phyloP scores from a whole-genome alignment of 2,888 invertebrate species.

The Cephonodes hylas region DNA sequence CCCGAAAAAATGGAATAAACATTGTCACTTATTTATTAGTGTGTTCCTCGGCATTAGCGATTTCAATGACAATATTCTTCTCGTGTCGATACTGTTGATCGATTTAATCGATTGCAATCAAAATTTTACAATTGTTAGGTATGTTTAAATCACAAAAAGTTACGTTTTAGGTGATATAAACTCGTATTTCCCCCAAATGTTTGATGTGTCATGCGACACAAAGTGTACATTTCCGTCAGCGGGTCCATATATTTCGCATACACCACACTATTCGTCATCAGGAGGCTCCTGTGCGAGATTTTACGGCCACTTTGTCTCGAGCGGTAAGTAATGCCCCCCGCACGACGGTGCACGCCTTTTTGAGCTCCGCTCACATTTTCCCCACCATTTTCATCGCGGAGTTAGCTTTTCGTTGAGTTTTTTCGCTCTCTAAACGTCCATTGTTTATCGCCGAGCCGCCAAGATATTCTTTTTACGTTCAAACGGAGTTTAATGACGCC shows the following conservation, averaged over 20 bases:
- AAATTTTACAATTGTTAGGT: no score
- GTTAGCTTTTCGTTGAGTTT: conserved; percentile 13
- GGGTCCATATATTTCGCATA: conserved; percentile 13
- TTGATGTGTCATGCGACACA: no score
- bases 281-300: conserved; percentile 47
- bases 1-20: no score
- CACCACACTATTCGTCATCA: conserved; percentile 42
- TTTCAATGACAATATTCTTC: no score
- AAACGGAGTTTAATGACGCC: conserved; percentile 4
- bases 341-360: conserved; percentile 36
- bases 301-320: conserved; percentile 50
- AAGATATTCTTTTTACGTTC: conserved; percentile 4
- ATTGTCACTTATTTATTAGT: no score
- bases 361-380: conserved; percentile 25
- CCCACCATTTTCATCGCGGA: conserved; percentile 18
- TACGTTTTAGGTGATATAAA: no score
- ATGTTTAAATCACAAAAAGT: no score
- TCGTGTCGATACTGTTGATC: no score
- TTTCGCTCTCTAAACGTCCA: conserved; percentile 19
- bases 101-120: no score
- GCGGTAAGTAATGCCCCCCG: conserved; percentile 37
- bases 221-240: no score
- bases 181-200: no score
- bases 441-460: conserved; percentile 18
- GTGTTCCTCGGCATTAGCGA: no score